These are phyloP conservation scores for Boloria euphrosyne DNA, from an alignment of 2,888 invertebrate genomes.

Conservation along the genomic window DNA sequence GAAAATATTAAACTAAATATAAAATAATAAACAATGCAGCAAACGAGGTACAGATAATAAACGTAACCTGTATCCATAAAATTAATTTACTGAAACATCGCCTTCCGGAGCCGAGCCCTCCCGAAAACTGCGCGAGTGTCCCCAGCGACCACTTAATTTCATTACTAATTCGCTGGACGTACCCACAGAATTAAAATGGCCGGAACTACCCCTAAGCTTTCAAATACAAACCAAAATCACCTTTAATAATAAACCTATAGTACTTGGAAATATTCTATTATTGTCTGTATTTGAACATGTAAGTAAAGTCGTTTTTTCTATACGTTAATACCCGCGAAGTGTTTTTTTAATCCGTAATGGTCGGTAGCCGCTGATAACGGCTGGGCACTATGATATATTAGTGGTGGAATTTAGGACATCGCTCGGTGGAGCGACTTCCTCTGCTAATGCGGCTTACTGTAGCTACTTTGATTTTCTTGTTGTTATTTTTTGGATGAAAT, in stretches of 20 bases:
- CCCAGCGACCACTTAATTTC: slow-evolving; percentile 68
- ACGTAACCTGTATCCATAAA: slow-evolving; percentile 43
- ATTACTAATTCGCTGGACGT: slow-evolving; percentile 72
- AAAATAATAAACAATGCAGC: slow-evolving; percentile 10
- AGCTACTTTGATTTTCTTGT: not conserved
- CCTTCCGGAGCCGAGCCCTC: slow-evolving; percentile 46
- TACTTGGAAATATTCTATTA: slow-evolving; percentile 32
- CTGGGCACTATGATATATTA: slow-evolving; percentile 61
- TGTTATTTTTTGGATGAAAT: not conserved
- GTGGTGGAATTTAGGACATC: slow-evolving; percentile 50
- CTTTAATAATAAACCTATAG: slow-evolving; percentile 36
- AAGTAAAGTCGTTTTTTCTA: slow-evolving; percentile 33
- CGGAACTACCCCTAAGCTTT: slow-evolving; percentile 35
- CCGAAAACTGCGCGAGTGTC: slow-evolving; percentile 53
- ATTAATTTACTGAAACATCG: slow-evolving; percentile 48
- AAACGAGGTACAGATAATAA: slow-evolving; percentile 30
- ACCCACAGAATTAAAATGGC: slow-evolving; percentile 64
- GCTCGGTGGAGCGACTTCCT: slow-evolving; percentile 42
- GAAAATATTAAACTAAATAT: not conserved
- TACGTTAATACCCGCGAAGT: slow-evolving; percentile 64
- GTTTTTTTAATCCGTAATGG: slow-evolving; percentile 77
- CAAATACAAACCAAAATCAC: slow-evolving; percentile 31
- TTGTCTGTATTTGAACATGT: slow-evolving; percentile 35
- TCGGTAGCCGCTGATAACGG: slow-evolving; percentile 62
- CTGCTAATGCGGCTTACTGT: not conserved